These are phyloP conservation scores for Pandemis cinnamomeana DNA, from an alignment of 2,888 invertebrate genomes.

Conservation along the genomic window DNA sequence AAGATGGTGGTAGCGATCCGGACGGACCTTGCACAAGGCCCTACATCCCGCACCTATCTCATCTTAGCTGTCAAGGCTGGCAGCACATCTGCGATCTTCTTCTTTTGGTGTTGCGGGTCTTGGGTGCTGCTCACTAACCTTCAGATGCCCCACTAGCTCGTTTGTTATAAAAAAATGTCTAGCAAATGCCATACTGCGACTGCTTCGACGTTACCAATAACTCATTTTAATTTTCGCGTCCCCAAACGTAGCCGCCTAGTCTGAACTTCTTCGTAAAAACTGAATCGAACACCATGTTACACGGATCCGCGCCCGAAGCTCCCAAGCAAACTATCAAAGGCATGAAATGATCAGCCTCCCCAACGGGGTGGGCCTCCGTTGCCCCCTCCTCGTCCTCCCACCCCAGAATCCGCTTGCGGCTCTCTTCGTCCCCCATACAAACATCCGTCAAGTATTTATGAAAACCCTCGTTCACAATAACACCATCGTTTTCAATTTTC, in stretches of 20 bases:
- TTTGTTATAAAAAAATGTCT: too few relatives aligned
- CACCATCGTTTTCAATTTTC: conserved; percentile 35
- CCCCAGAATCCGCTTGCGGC: conserved; percentile 45
- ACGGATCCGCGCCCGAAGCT: conserved; percentile 53
- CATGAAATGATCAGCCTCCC: conserved; percentile 62
- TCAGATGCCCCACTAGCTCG: too few relatives aligned
- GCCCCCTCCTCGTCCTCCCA: conserved; percentile 53
- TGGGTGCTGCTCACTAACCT: too few relatives aligned
- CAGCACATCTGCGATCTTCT: too few relatives aligned
- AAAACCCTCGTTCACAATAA: conserved; percentile 49
- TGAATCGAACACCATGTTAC: conserved; percentile 52
- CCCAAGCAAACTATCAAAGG: conserved; percentile 59
- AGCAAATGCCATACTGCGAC: too few relatives aligned
- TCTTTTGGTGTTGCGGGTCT: too few relatives aligned
- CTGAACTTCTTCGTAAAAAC: conserved; percentile 53
- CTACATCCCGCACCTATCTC: too few relatives aligned
- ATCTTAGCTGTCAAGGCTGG: too few relatives aligned
- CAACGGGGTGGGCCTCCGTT: conserved; percentile 52
- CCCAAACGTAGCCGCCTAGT: conserved; percentile 60
- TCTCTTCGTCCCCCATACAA: conserved; percentile 45
- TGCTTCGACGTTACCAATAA: too few relatives aligned
- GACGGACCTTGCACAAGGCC: too few relatives aligned
- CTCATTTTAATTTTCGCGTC: conserved; percentile 18
- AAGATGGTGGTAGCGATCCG: too few relatives aligned
- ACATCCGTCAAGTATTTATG: conserved; percentile 51